Percentiles rank a stretch among this genome's conserved stretches.
Conservation (phyloP, 1,140 invertebrate species). For the Bilobella aurantiaca region DNA sequence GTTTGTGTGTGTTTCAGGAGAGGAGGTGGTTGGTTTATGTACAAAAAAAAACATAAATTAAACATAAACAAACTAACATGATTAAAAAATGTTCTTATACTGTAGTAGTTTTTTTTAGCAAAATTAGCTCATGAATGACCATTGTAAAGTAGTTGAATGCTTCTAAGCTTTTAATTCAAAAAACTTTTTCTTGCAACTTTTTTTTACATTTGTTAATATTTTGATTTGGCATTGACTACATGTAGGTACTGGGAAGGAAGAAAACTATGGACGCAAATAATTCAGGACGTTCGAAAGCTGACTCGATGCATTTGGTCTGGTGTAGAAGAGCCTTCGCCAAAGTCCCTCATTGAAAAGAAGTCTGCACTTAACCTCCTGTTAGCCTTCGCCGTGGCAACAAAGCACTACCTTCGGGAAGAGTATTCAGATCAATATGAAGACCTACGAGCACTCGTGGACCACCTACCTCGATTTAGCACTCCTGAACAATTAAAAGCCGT, state of each 20-base stretch:
- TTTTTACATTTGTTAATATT: constrained; percentile 7
- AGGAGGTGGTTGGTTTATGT: no score
- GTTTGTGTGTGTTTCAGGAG: no score
- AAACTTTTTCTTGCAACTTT: not conserved
- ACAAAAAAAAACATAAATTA: no score
- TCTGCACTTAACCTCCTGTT: constrained; percentile 31
- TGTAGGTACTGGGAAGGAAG: constrained; percentile 32
- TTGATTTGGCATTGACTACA: no score
- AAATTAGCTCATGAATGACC: no score
- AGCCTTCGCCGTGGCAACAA: constrained; percentile 27
- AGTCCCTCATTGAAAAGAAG: constrained; percentile 27
- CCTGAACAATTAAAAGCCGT: no score
- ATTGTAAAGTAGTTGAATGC: no score
- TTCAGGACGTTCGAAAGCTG: constrained; percentile 21
- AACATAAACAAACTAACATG: no score
- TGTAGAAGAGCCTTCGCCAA: constrained; percentile 16
- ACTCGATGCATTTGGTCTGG: constrained; percentile 27
- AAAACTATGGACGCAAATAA: constrained; percentile 29
- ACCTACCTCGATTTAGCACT: constrained; percentile 25
- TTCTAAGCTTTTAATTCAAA: no score
- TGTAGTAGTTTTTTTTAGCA: no score
- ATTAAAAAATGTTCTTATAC: no score
- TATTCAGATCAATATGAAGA: constrained; percentile 31
- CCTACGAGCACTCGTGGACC: constrained; percentile 21
- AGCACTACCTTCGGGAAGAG: constrained; percentile 30